These are phyloP conservation scores for Dromiciops gliroides DNA, from an alignment of 2,113 vertebrate genomes.

Conservation along the genomic window DNA sequence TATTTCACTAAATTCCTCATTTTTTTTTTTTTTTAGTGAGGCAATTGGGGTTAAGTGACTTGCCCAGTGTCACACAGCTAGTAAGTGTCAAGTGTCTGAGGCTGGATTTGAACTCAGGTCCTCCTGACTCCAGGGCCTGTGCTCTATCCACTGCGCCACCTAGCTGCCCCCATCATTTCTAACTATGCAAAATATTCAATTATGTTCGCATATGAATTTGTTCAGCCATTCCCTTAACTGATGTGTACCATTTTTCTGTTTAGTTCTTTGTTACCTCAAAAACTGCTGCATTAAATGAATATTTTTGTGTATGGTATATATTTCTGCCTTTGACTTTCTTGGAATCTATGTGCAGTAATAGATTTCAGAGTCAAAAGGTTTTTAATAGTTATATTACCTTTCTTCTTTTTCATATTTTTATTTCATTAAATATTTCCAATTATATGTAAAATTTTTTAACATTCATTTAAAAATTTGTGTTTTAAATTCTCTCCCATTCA, in stretches of 20 bases:
- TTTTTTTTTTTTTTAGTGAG: too few relatives aligned
- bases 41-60: too few relatives aligned
- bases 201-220: neutral
- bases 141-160: too few relatives aligned
- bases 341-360: neutral
- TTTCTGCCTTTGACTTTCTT: too few relatives aligned
- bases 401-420: neutral
- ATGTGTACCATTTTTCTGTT: neutral
- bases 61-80: too few relatives aligned
- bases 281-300: neutral
- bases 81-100: too few relatives aligned
- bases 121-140: too few relatives aligned
- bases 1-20: neutral
- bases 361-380: neutral
- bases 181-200: neutral
- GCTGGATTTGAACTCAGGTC: too few relatives aligned
- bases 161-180: neutral
- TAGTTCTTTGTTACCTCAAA: neutral
- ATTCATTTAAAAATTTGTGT: neutral
- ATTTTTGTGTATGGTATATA: too few relatives aligned
- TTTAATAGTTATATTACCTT: neutral
- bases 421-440: neutral
- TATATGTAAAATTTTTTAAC: neutral
- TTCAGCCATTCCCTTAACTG: neutral
- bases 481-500: neutral